These are phyloP conservation scores for Cynopterus brachyotis DNA, from an alignment of 2,113 vertebrate species.

Conservation along the genomic window DNA sequence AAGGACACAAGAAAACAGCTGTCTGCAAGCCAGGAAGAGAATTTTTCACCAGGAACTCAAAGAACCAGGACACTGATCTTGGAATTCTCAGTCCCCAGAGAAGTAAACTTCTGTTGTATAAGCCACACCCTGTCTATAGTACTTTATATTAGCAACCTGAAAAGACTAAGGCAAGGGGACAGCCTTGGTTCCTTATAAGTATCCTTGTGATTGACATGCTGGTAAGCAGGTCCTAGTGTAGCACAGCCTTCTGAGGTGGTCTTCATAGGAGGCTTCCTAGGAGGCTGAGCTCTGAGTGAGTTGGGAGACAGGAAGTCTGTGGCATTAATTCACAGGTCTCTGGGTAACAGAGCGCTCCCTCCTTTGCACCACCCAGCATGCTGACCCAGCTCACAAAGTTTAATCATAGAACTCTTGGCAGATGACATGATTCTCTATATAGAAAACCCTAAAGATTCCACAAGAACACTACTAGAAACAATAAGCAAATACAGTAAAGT, in stretches of 20 bases:
- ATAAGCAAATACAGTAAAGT: too few species aligned
- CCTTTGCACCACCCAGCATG: not conserved
- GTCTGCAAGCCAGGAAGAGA: not conserved
- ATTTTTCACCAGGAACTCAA: not conserved
- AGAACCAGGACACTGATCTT: not conserved
- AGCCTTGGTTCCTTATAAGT: not conserved
- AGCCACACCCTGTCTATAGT: not conserved
- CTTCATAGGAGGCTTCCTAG: not conserved
- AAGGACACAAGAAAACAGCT: not conserved
- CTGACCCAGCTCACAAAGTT: not conserved
- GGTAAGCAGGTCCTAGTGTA: not conserved
- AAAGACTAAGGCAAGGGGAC: not conserved
- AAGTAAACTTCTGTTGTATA: not conserved
- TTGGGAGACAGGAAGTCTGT: not conserved
- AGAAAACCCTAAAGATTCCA: too few species aligned
- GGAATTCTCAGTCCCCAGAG: not conserved
- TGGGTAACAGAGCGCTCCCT: not conserved
- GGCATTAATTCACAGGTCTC: not conserved
- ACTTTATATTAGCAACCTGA: not conserved
- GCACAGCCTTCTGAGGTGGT: not conserved
- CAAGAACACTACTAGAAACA: too few species aligned
- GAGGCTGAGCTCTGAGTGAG: not conserved
- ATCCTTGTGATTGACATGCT: not conserved
- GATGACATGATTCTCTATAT: too few species aligned
- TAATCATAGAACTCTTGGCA: not conserved